Percentiles rank a stretch among this genome's conserved stretches.
phyloP scores from a whole-genome alignment of 2,797 vertebrate genomes.

The Petrocephalus sullivani region DNA sequence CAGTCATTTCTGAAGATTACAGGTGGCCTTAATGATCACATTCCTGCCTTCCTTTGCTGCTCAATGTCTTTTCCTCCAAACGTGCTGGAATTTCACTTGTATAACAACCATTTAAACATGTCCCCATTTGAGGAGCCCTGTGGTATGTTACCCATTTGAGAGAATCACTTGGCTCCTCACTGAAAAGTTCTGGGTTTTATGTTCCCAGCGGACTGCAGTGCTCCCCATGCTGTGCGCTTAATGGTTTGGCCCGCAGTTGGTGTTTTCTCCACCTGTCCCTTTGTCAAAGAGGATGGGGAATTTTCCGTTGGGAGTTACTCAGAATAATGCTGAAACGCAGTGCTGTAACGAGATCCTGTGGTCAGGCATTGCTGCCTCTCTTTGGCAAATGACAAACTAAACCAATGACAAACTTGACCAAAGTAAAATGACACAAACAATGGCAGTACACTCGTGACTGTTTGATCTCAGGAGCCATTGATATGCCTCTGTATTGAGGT shows the following conservation, averaged over 20 bases:
- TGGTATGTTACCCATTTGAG: background rate
- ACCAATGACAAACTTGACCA: background rate
- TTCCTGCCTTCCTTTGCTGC: background rate
- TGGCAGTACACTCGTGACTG: background rate
- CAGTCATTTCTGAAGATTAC: background rate
- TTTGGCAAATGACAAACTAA: background rate
- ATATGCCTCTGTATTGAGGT: conserved; percentile 7
- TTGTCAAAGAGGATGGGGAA: conserved; percentile 28
- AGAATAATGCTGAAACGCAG: conserved; percentile 31
- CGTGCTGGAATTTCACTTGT: conserved; percentile 17
- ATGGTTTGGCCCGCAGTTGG: conserved; percentile 22
- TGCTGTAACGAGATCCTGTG: conserved; percentile 31
- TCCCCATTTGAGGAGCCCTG: conserved; percentile 4
- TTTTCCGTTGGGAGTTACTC: conserved; percentile 22
- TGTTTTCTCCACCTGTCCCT: conserved; percentile 37
- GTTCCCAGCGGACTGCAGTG: background rate
- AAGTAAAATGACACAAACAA: background rate
- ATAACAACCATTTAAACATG: conserved; percentile 10
- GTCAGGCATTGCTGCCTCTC: background rate
- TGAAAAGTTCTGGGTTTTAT: background rate
- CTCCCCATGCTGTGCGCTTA: conserved; percentile 17
- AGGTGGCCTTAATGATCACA: conserved; percentile 6
- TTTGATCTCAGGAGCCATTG: conserved; percentile 14
- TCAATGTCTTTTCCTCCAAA: background rate
- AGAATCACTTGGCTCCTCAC: background rate